A percentile compares a stretch with the other conserved stretches of the same genome.
Conservation (phyloP, 2,113 vertebrate species). For the Poecile atricapillus region DNA sequence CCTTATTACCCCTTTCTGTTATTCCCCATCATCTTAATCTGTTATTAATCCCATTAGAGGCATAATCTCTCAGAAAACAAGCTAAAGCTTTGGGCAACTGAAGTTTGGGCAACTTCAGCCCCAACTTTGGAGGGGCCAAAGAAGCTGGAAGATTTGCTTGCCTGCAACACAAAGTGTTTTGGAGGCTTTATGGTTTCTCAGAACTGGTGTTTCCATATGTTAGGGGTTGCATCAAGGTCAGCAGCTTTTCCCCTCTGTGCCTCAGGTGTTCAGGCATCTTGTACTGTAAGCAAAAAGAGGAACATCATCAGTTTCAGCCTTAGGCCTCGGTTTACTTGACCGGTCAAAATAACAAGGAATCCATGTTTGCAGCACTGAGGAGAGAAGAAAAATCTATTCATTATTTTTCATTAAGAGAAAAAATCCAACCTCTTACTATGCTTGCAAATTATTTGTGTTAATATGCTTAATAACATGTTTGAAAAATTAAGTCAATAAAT, state of each 20-base stretch:
- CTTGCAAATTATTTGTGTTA: not conserved
- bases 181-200: not conserved
- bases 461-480: not conserved
- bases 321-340: not conserved
- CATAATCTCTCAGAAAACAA: not conserved
- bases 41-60: not conserved
- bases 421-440: not conserved
- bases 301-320: not conserved
- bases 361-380: not conserved
- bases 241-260: not conserved
- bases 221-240: not conserved
- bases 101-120: no score
- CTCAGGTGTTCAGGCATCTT: accelerated
- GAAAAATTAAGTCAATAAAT: not conserved
- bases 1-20: accelerated
- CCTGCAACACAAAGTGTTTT: not conserved
- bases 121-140: not conserved
- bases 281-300: not conserved
- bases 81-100: not conserved
- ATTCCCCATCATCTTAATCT: not conserved
- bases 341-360: not conserved
- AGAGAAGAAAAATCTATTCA: not conserved
- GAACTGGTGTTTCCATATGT: not conserved
- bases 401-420: not conserved
- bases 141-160: not conserved